These are phyloP conservation scores for Proterorhinus semilunaris DNA, from an alignment of 2,113 vertebrate species.

Conservation along the genomic window DNA sequence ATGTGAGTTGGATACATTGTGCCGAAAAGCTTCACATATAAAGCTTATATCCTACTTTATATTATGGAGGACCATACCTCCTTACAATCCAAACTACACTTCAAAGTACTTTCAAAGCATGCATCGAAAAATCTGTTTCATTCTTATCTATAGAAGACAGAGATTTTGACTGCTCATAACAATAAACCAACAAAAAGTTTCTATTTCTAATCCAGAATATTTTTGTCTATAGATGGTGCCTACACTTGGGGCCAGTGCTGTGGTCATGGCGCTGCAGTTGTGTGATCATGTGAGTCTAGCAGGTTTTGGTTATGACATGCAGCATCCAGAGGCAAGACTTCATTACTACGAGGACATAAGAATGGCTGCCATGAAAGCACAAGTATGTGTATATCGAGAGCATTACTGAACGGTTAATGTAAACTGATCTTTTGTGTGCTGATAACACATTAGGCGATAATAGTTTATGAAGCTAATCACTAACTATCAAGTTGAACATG, in stretches of 20 bases:
- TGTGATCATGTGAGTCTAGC: conserved; percentile 81
- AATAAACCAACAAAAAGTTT: not conserved
- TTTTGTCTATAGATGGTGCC: conserved; percentile 58
- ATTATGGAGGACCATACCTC: not conserved
- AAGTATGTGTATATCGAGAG: conserved; percentile 38
- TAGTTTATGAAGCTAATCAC: too few relatives aligned
- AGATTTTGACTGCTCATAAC: not conserved
- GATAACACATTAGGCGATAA: too few relatives aligned
- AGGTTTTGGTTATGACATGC: conserved; percentile 79
- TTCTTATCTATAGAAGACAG: not conserved
- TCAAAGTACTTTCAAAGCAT: conserved; percentile 2
- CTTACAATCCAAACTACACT: not conserved
- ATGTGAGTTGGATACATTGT: conserved; percentile 49
- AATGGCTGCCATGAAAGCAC: conserved; percentile 72
- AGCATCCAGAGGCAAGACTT: conserved; percentile 69
- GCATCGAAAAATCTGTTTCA: not conserved
- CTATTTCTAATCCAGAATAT: not conserved
- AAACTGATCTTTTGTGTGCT: too few relatives aligned
- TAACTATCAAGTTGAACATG: too few relatives aligned
- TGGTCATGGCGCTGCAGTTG: conserved; percentile 77
- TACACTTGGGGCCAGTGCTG: conserved; percentile 72
- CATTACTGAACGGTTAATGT: too few relatives aligned
- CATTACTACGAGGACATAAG: conserved; percentile 77
- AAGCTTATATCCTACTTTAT: conserved; percentile 9
- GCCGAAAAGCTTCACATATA: conserved; percentile 1